Conservation (phyloP, 2,888 invertebrate species). For the Drosophila niveifrons region DNA sequence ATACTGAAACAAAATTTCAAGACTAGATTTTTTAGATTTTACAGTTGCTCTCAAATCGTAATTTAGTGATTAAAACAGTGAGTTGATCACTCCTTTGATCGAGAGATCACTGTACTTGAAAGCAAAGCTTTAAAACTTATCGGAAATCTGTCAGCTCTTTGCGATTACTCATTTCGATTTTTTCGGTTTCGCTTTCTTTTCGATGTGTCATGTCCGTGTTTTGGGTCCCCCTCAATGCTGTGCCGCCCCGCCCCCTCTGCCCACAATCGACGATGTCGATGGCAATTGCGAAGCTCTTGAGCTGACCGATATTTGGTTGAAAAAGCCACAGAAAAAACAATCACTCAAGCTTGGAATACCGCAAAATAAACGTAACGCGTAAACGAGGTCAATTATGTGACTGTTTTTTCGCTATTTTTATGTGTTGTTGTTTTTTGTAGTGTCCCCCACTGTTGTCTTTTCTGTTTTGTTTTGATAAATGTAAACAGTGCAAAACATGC, state of each 20-base stretch:
- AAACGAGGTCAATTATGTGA: slow-evolving; percentile 73
- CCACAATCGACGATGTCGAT: slow-evolving; percentile 21
- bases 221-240: background rate
- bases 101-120: background rate
- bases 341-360: slow-evolving; percentile 44
- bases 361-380: slow-evolving; percentile 39
- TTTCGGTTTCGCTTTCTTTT: slow-evolving; percentile 59
- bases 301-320: slow-evolving; percentile 58
- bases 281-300: slow-evolving; percentile 60
- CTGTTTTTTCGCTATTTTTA: slow-evolving; percentile 39
- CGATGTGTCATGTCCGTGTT: slow-evolving; percentile 60
- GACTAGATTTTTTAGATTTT: too few species aligned
- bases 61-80: background rate
- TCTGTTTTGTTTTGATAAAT: slow-evolving; percentile 40
- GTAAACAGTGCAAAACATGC: slow-evolving; percentile 54
- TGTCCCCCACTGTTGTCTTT: slow-evolving; percentile 1
- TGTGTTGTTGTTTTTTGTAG: background rate
- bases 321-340: slow-evolving; percentile 34
- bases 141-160: slow-evolving; percentile 25
- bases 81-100: background rate
- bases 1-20: too few species aligned
- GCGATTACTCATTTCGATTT: slow-evolving; percentile 57
- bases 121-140: slow-evolving; percentile 29
- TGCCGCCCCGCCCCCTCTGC: background rate
- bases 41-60: background rate